Percentiles rank a stretch among this genome's conserved stretches.
Evolutionary conservation across 2,888 invertebrate species (phyloP).

Genomic region (Microctonus brassicae): DNA sequence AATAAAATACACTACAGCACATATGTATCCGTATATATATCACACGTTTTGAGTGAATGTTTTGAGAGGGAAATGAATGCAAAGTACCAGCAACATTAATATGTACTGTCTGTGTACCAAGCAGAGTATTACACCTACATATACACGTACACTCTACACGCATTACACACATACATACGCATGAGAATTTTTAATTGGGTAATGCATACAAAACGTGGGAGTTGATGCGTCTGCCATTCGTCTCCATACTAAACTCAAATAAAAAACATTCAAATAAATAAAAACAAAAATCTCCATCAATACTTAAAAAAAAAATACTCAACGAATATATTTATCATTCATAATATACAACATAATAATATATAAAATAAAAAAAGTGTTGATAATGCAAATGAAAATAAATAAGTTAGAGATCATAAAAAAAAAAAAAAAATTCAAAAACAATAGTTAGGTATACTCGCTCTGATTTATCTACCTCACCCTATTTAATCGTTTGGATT

Average conservation of each 20-base stretch:
- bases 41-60: slow-evolving; percentile 18
- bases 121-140: too few species aligned
- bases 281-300: too few species aligned
- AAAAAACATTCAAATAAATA: too few species aligned
- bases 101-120: not conserved
- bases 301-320: too few species aligned
- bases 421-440: not conserved
- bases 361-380: too few species aligned
- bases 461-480: not conserved
- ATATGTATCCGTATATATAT: slow-evolving; percentile 57
- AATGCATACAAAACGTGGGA: not conserved
- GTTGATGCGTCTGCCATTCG: not conserved
- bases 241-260: too few species aligned
- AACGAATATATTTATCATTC: too few species aligned
- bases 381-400: too few species aligned
- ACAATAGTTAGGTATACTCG: not conserved
- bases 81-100: not conserved
- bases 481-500: slow-evolving; percentile 19
- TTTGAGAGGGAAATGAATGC: not conserved
- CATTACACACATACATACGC: not conserved
- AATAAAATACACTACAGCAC: too few species aligned
- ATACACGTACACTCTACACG: too few species aligned
- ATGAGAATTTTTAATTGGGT: not conserved
- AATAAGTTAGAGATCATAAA: too few species aligned
- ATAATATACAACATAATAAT: too few species aligned